Conservation (phyloP, 2,888 invertebrate genomes). For the Aphodius granarius region DNA sequence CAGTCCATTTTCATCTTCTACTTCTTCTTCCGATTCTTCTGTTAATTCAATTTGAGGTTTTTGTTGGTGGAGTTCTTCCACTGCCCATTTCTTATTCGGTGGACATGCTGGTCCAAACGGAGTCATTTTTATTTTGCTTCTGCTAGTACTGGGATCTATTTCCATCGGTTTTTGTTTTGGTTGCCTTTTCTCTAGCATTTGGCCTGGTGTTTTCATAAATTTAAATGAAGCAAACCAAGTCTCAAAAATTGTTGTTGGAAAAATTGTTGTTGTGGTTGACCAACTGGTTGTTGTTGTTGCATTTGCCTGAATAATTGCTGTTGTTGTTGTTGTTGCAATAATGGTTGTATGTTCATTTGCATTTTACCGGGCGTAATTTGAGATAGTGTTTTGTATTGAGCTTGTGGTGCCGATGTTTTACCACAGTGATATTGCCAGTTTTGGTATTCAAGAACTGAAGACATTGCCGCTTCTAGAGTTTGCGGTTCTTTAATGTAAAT, state of each 20-base stretch:
- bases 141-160: background rate
- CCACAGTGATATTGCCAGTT: too few species aligned
- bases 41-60: background rate
- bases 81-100: background rate
- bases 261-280: background rate
- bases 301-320: background rate
- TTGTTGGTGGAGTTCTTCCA: slow-evolving; percentile 13
- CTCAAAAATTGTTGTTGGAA: background rate
- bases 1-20: background rate
- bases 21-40: slow-evolving; percentile 2
- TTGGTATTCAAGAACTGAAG: too few species aligned
- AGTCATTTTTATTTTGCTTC: background rate
- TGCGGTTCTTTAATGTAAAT: slow-evolving; percentile 9
- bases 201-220: slow-evolving; percentile 3
- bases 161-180: slow-evolving; percentile 7
- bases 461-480: too few species aligned
- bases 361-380: background rate
- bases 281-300: background rate
- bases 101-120: background rate
- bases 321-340: background rate
- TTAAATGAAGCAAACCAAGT: background rate
- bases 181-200: background rate
- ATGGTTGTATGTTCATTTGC: background rate
- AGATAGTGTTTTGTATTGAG: background rate
- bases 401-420: background rate